Evolutionary conservation across 2,797 vertebrate genomes (phyloP).

Genomic region (Sebastes iracundus): DNA sequence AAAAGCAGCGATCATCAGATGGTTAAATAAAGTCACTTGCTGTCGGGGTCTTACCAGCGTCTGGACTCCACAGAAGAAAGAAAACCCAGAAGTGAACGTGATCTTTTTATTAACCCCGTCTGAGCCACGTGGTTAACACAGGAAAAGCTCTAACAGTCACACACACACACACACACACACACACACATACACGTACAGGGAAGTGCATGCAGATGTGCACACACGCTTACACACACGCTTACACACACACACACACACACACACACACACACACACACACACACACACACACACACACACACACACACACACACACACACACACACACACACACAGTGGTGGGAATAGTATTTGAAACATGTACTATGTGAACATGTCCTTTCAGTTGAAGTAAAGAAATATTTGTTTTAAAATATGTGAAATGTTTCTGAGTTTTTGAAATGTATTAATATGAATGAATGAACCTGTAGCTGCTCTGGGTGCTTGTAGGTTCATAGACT

Average conservation of each 20-base stretch:
- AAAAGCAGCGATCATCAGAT: not conserved
- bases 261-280: not conserved
- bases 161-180: not conserved
- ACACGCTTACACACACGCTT: not conserved
- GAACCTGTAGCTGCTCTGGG: not conserved
- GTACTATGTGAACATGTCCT: not conserved
- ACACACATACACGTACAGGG: not conserved
- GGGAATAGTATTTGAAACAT: not conserved
- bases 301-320: not conserved
- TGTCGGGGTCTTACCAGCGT: constrained; percentile 68
- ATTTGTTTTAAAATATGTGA: not conserved
- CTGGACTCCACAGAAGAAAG: constrained; percentile 76
- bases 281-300: not conserved
- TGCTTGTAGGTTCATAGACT: not conserved
- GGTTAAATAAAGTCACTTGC: not conserved
- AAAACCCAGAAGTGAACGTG: constrained; percentile 78
- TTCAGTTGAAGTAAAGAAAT: not conserved
- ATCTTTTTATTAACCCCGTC: constrained; percentile 85
- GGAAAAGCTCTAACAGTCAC: constrained; percentile 75
- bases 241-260: not conserved
- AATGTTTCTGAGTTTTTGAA: not conserved
- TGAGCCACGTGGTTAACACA: constrained; percentile 88
- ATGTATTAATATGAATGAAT: not conserved
- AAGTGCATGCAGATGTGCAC: not conserved
- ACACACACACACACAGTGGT: not conserved